Evolutionary conservation across 2,797 vertebrate genomes (phyloP).

Genomic region (Austrolebias charrua): DNA sequence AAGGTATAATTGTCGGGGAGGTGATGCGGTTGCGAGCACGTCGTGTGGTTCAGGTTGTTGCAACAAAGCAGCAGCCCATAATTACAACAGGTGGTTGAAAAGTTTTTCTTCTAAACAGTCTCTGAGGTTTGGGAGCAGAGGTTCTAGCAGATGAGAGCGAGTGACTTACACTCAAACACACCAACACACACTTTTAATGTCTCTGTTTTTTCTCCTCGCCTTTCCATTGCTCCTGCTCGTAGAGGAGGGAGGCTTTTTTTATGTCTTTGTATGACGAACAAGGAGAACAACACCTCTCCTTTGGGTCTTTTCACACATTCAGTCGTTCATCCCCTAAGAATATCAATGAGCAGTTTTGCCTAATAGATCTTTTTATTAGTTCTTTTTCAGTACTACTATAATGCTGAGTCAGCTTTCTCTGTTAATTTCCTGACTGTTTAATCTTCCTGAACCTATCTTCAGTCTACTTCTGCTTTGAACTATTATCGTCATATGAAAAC

Average conservation of each 20-base stretch:
- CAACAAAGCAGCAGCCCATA: conserved; percentile 56
- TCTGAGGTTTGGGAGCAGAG: conserved; percentile 49
- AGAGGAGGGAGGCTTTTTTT: conserved; percentile 71
- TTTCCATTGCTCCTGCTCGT: conserved; percentile 71
- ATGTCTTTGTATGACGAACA: conserved; percentile 69
- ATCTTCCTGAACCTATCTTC: too few species aligned
- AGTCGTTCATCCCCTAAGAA: conserved; percentile 81
- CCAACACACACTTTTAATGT: conserved; percentile 23
- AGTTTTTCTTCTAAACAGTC: conserved; percentile 53
- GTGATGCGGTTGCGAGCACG: conserved; percentile 37
- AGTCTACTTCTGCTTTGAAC: too few species aligned
- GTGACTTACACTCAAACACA: conserved; percentile 45
- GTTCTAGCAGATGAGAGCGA: conserved; percentile 61
- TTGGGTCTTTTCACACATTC: conserved; percentile 77
- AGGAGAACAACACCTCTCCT: conserved; percentile 70
- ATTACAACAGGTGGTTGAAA: conserved; percentile 66
- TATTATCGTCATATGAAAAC: too few species aligned
- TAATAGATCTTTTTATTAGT: conserved; percentile 56
- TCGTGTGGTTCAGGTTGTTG: conserved; percentile 54
- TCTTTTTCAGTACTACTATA: conserved; percentile 33
- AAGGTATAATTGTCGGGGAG: conserved; percentile 50
- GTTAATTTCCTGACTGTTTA: too few species aligned
- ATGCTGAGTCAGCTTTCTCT: too few species aligned
- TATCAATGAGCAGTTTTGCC: conserved; percentile 64
- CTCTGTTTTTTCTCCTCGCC: conserved; percentile 51